Evolutionary conservation across 1,140 invertebrate species (phyloP).

Genomic region (Centruroides sculpturatus): DNA sequence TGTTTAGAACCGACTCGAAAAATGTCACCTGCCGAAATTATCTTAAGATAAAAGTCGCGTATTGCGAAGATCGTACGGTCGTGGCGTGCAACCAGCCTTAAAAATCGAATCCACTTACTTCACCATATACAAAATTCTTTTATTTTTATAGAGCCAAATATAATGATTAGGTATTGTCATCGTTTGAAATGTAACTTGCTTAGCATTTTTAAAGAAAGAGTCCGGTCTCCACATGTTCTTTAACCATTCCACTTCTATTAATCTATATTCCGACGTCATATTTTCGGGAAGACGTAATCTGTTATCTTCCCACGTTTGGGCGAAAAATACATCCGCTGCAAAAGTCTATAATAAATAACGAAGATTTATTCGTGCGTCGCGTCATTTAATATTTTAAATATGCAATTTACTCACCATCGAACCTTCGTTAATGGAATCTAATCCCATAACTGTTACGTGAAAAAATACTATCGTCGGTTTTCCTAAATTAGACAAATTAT

Average conservation of each 20-base stretch:
- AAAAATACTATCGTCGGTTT: conserved; percentile 72
- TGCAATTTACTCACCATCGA: conserved; percentile 52
- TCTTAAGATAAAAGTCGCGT: neutral
- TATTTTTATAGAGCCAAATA: conserved; percentile 19
- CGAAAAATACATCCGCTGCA: conserved; percentile 82
- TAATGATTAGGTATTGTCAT: conserved; percentile 82
- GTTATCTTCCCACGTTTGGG: conserved; percentile 79
- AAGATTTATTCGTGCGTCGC: too few species aligned
- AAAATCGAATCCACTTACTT: conserved; percentile 15
- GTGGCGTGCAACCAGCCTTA: neutral
- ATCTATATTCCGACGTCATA: conserved; percentile 75
- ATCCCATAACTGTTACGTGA: conserved; percentile 81
- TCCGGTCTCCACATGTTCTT: conserved; percentile 21
- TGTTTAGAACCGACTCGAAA: too few species aligned
- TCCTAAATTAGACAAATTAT: conserved; percentile 29
- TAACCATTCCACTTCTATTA: conserved; percentile 17
- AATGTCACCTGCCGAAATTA: neutral
- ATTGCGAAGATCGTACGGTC: neutral
- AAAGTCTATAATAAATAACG: conserved; percentile 50
- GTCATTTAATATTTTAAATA: too few species aligned
- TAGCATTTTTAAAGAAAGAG: conserved; percentile 38
- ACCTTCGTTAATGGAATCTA: conserved; percentile 82
- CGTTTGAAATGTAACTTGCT: conserved; percentile 72
- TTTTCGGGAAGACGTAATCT: conserved; percentile 33
- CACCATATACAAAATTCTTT: conserved; percentile 21